Base-by-base conservation (phyloP, 2,888 invertebrate genomes). In the Drosophila flavopinicola region DNA sequence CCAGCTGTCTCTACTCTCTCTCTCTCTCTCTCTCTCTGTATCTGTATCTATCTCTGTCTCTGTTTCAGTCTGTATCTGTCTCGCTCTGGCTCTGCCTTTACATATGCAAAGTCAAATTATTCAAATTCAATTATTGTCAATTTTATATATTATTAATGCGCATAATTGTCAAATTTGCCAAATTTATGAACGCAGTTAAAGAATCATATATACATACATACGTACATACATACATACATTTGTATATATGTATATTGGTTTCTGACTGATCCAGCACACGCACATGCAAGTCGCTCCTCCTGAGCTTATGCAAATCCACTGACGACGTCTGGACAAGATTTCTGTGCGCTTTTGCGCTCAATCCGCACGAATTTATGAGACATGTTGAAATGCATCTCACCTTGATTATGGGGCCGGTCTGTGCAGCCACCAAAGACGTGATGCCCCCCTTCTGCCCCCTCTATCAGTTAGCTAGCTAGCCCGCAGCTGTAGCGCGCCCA, bases 161-260 rank as follows among this genome's bases (percentile, higher is more conserved):
- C 90, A 90, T 90, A 90, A 90, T 90, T 90, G 90, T 90, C 90
- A 90, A 90, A 90, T 90, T 90, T 89, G 88, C 57, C 87, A 88
- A 89, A 89, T 89, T 89, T 89, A 89, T 89, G 86, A 75, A 79
- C 67, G 71, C 70, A 64, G 67, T 72, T 67, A 68, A 66, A 53
- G 38, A 37, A 48, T 47, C 51, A 37, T 9, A 60, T 29, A 49
- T 11, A 45, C 30, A 30, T 30, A 38, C 35, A 32, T 9, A 24
- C 13, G 41, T 13, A 35, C 17, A 45, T 32, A 47, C 9, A 58
- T 17, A 56, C 17, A 42, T 32, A 24, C n/a, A 37, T 24, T 45
- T 42, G 33, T 24, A 42, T 17, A 52, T 38, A 45, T 45, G 25
- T 13, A 27, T 30, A 13, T 48, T 27, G 32, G 33, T 32, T 10